Conservation (phyloP, 2,888 invertebrate species). For the Imbricaverruca yamaguchii region DNA sequence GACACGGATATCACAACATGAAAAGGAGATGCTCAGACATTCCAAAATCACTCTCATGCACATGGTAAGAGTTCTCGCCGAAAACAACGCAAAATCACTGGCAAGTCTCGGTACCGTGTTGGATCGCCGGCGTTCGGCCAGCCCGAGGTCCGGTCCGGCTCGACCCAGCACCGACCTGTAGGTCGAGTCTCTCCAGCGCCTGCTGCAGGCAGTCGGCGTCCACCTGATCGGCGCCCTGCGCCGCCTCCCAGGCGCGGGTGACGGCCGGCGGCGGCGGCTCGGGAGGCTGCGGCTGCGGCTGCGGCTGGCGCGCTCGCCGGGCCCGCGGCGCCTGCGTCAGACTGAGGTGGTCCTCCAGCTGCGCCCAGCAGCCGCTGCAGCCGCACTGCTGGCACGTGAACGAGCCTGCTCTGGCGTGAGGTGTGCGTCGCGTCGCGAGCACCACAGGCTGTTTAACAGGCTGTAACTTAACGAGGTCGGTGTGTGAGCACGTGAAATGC, state of each 20-base stretch:
- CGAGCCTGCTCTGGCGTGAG: neutral
- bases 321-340: neutral
- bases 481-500: too few relatives aligned
- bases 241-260: neutral
- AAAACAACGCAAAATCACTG: too few relatives aligned
- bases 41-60: too few relatives aligned
- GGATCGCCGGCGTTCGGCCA: too few relatives aligned
- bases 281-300: too few relatives aligned
- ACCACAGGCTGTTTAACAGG: too few relatives aligned
- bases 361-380: neutral
- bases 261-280: neutral
- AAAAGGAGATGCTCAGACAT: too few relatives aligned
- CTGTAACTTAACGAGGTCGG: too few relatives aligned
- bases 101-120: too few relatives aligned
- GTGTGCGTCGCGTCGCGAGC: neutral
- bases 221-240: neutral
- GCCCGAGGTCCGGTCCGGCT: too few relatives aligned
- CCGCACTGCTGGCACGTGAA: conserved; percentile 19
- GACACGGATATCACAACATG: neutral
- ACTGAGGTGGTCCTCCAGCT: conserved; percentile 19
- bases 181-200: neutral
- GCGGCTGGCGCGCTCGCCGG: neutral
- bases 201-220: neutral
- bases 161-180: neutral
- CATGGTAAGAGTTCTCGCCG: too few relatives aligned